Evolutionary conservation across 1,140 invertebrate genomes (phyloP), one percentile per base, ranked within the genome.

Genomic region (silkworm (Bombyx mori)): DNA sequence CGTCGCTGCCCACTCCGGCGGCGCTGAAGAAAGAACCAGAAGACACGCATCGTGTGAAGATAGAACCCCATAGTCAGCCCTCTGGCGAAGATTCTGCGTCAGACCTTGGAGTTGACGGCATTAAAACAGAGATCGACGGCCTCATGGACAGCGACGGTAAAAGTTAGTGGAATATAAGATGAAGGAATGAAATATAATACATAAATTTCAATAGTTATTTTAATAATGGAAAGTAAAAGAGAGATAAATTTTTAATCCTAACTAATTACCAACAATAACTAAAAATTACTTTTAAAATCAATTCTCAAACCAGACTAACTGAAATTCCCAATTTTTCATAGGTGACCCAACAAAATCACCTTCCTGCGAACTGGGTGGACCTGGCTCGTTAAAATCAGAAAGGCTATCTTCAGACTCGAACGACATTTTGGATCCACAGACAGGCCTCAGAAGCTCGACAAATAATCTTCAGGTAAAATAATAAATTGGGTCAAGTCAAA

Each of bases 321-420:
- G 4, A 35, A 35, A 35, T 35, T 46, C 58, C n/a, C 43, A 8
- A 64, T 63, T 6, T 51, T 35, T 51, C 22, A 5, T 65, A 88
- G 88, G 86, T 75, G 88, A 88, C 63, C 83, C 85, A 45, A 89
- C 85, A 54, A 89, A 89, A 65, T 89, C 88, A n/a, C 88, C 88
- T n/a, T 79, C 79, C 5, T 88, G 85, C 60, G 86, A 88, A 46
- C 69, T 88, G 26, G 84, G 79, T 8, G 87, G 84, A 1, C 88
- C 88, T 1, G 88, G 86, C 5, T 89, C 88, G 8, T 62, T 89
- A 47, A 89, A 89, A 63, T 89, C 88, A 7, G 88, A 89, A 60
- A 75, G 88, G n/a, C 73, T 89, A 6, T 89, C 88, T 9, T 88
- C 86, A 42, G 88, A 89, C 60, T 89, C 88, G n/a, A 88, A 88